Evolutionary conservation across 1,140 invertebrate species (phyloP).

Genomic region (Oncopeltus fasciatus): DNA sequence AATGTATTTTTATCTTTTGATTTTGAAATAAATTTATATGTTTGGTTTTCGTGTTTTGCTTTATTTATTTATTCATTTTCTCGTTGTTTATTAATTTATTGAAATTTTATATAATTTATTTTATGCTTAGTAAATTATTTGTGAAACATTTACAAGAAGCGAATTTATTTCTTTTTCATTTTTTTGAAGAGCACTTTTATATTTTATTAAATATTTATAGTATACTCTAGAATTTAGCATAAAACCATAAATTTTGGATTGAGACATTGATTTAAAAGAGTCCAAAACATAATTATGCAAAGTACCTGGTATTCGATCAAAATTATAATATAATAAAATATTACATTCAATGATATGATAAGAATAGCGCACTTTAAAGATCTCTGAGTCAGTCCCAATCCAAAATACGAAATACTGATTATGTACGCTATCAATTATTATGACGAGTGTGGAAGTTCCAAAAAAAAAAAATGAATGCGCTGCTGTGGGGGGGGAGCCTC

Average conservation of each 20-base stretch:
- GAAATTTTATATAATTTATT: neutral
- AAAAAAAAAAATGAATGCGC: neutral
- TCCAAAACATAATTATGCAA: neutral
- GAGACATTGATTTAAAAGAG: neutral
- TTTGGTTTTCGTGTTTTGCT: conserved; percentile 18
- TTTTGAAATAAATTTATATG: conserved; percentile 23
- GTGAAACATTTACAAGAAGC: neutral
- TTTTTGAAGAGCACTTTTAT: conserved; percentile 1
- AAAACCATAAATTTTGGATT: conserved; percentile 2
- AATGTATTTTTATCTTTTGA: conserved; percentile 21
- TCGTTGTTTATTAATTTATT: neutral
- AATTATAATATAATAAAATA: neutral
- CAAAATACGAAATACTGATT: neutral
- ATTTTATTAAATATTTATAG: conserved; percentile 1
- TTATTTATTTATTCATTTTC: conserved; percentile 11
- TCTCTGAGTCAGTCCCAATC: neutral
- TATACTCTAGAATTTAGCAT: neutral
- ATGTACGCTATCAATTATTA: neutral
- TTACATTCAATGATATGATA: neutral
- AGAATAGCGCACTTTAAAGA: neutral
- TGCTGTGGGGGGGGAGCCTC: neutral
- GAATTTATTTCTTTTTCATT: neutral
- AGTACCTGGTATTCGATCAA: neutral
- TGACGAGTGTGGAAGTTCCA: neutral
- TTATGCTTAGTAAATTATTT: neutral